Evolutionary conservation across 2,888 invertebrate species (phyloP), one percentile per base, ranked within the genome.

Genomic region (Caenorhabditis wallacei): DNA sequence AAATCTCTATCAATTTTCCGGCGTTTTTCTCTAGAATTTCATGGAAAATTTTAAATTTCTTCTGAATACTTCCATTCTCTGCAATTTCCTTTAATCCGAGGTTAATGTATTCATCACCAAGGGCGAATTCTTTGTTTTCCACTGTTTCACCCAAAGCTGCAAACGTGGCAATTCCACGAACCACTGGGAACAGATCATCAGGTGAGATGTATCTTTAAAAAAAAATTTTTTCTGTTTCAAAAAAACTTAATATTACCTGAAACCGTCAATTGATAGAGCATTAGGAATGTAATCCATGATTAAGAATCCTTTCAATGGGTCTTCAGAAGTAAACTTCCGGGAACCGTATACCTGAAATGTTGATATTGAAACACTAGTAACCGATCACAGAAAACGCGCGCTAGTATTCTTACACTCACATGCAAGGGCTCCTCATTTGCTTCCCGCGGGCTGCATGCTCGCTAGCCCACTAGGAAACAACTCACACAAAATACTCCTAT

Each of bases 291-390:
- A 76, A 1, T 76, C 76, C 16, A 59, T 20, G 1, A 76, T 53
- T 10, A 76, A 11, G 30, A 24, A 76, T 10, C 76, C 76, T 43
- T 76, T 76, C 51, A 76, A 26, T 40, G 59, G 68, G 8, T 59
- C 8, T 2, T 51, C 68, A 13, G 37, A 16, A 13, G 26, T 59
- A 24, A 76, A 76, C 3, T 56, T 16, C 20, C 68, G 68, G 26
- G 51, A 11, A 0, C 59, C 53, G 53, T 59, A 76, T 2, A 66
- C 53, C 75, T 75, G 10, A 48, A 74, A 43, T 16, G 18, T 35
- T 24, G 61, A n/a, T n/a, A n/a, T n/a, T n/a, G n/a, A n/a, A n/a
- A n/a, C n/a, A n/a, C n/a, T n/a, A n/a, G n/a, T n/a, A n/a, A n/a
- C n/a, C n/a, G n/a, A n/a, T n/a, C n/a, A n/a, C n/a, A n/a, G n/a